phyloP scores from a whole-genome alignment of 30 jellyfish, hydroid and myxozoan species.

The Sanderia malayensis region DNA sequence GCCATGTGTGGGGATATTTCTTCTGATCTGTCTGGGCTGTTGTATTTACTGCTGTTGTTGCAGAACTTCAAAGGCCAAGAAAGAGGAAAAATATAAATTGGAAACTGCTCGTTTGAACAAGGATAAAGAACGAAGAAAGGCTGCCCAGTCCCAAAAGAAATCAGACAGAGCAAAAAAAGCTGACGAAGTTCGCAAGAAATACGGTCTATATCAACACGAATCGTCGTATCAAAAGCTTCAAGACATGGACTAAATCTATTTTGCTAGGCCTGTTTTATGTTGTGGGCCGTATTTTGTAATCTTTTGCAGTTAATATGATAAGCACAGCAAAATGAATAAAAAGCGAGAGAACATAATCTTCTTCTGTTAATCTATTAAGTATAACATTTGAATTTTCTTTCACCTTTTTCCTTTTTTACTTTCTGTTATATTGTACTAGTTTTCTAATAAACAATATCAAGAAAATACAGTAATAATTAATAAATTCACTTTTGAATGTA shows the following conservation, averaged over 20 bases:
- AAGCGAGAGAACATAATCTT: too few species aligned
- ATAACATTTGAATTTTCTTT: too few species aligned
- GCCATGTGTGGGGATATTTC: constrained; percentile 78
- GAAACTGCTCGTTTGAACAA: constrained; percentile 51
- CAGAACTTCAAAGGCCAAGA: constrained; percentile 45
- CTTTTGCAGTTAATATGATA: too few species aligned
- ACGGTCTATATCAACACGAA: constrained; percentile 74
- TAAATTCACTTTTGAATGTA: too few species aligned
- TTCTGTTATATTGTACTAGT: too few species aligned
- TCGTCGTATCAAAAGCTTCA: constrained; percentile 59
- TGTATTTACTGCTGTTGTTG: constrained; percentile 95
- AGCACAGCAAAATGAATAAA: too few species aligned
- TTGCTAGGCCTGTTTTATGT: too few species aligned
- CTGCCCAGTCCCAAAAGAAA: constrained; percentile 62
- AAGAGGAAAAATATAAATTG: constrained; percentile 63
- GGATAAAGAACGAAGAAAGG: constrained; percentile 69
- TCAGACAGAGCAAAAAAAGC: constrained; percentile 70
- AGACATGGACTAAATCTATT: constrained; percentile 45
- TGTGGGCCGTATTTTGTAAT: too few species aligned
- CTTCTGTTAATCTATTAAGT: too few species aligned
- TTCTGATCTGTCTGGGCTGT: constrained; percentile 61
- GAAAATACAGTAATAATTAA: too few species aligned
- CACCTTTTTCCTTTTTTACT: too few species aligned
- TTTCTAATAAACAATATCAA: too few species aligned
- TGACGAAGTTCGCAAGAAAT: constrained; percentile 75